phyloP scores from a whole-genome alignment of 2,113 vertebrate species.

The crab-eating macaque (Macaca fascicularis) region T2T-MFA8v1.1 NC_088390.1:7199001-7199500 shows the following conservation, averaged over 20 bases:
- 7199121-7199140: constrained; percentile 83
- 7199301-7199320: neutral
- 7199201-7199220: constrained; percentile 73
- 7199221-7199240: neutral
- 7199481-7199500: too few species aligned
- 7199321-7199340: neutral
- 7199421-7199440: neutral
- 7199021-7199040: constrained; percentile 86
- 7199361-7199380: neutral
- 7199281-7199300: neutral
- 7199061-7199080: constrained; percentile 87
- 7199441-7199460: neutral
- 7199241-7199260: neutral
- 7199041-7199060: constrained; percentile 84
- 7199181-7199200: constrained; percentile 85
- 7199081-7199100: constrained; percentile 79
- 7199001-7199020: constrained; percentile 85
- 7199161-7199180: constrained; percentile 85
- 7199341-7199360: neutral
- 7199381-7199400: neutral
- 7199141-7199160: constrained; percentile 86
- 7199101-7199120: constrained; percentile 80
- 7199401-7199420: neutral
- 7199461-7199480: neutral
- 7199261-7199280: neutral